Evolutionary conservation across 2,888 invertebrate species (phyloP), one percentile per base, ranked within the genome.

Genomic region (Thumatha senex): DNA sequence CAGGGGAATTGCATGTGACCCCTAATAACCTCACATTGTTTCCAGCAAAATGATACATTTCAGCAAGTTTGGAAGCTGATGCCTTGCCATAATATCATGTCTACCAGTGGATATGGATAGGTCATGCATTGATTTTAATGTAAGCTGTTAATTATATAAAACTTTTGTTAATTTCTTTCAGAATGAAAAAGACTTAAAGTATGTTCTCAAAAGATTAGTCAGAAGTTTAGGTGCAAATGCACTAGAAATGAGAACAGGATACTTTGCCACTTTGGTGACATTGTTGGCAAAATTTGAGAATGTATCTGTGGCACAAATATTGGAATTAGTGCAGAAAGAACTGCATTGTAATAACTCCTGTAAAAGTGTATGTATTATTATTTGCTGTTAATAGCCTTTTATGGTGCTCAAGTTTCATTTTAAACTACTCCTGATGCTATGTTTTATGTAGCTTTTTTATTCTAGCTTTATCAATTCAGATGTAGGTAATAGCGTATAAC

Each of bases 201-300:
- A 96, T 83, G 93, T 93, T 0, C 73, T 96, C 33, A 94, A 93
- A 58, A 92, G 96, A 63, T 81, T 96, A 43, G 89, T 96, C 2
- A 91, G 95, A 62, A 96, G 96, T 56, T 84, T 96, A 55, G 96
- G 96, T 31, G 94, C 96, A 1, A 93, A 95, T 14, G 91, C 94
- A 35, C 90, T 92, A 15, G 88, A 90, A 15, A 92, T 94, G 30
- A 92, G 95, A 63, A 92, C 93, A 51, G 96, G 96, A 18, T 95
- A 94, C 81, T 96, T 94, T 74, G 92, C 94, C 0, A 93, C 94
- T 9, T 85, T 96, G 11, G 94, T 94, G n/a, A 92, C 92, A 7
- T 80, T 95, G 48, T 78, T 96, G 10, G 84, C 82, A 38, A 82
- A 90, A 45, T 84, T 91, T 51, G 82, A 90, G 1, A 81, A 92